These are phyloP conservation scores for Cataglyphis rosenhaueri DNA, from an alignment of 2,888 invertebrate species.

Conservation along the genomic window DNA sequence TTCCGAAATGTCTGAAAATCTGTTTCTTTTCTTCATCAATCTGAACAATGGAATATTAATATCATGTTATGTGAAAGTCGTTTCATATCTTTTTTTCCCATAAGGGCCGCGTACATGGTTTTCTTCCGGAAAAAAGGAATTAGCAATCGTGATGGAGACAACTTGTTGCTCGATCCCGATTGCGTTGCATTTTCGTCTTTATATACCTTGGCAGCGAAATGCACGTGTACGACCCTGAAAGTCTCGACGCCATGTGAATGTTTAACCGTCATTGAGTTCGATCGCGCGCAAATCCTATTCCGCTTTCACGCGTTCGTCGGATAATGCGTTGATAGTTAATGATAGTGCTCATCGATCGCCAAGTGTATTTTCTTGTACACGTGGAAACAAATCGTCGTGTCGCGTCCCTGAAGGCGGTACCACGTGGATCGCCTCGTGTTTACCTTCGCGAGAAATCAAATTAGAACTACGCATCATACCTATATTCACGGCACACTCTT, in stretches of 20 bases:
- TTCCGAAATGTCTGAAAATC: not conserved
- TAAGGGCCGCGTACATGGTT: not conserved
- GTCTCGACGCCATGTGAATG: constrained; percentile 36
- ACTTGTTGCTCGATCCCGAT: not conserved
- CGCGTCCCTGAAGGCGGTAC: constrained; percentile 29
- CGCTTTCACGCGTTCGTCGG: constrained; percentile 30
- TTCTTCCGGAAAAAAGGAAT: constrained; percentile 20
- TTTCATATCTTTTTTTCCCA: not conserved
- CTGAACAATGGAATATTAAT: not conserved
- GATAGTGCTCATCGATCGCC: constrained; percentile 13
- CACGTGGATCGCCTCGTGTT: constrained; percentile 34
- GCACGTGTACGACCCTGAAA: constrained; percentile 54
- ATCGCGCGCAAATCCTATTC: constrained; percentile 49
- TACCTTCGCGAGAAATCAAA: constrained; percentile 31
- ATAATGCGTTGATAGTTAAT: constrained; percentile 43
- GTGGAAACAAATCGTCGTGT: constrained; percentile 21
- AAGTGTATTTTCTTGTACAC: constrained; percentile 36
- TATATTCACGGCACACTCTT: not conserved
- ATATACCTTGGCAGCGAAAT: constrained; percentile 35
- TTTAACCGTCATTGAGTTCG: constrained; percentile 36
- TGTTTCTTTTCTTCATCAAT: not conserved
- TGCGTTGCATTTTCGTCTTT: constrained; percentile 42
- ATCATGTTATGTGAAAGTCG: not conserved
- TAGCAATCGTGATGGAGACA: not conserved
- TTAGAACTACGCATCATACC: constrained; percentile 5